Percentiles rank a stretch among this genome's conserved stretches.
Conservation (phyloP, 2,113 vertebrate genomes). For the Pantherophis guttatus region DNA sequence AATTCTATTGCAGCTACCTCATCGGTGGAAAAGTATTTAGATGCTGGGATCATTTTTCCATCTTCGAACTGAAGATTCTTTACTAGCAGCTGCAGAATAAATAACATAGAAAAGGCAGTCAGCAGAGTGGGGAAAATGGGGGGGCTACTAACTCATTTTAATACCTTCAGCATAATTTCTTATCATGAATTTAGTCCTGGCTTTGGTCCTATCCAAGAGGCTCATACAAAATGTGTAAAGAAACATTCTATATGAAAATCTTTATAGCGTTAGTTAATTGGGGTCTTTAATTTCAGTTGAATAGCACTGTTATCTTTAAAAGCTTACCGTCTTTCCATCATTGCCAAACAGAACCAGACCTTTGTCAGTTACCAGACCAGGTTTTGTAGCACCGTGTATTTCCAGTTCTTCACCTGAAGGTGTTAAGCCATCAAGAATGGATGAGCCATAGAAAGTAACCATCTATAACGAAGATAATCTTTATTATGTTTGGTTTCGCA, state of each 20-base stretch:
- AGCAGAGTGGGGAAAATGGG: not conserved
- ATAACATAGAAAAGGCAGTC: not conserved
- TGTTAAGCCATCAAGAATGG: constrained; percentile 69
- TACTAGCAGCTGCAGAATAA: constrained; percentile 70
- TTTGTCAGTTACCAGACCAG: constrained; percentile 82
- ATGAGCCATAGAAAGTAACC: constrained; percentile 84
- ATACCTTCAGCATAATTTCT: not conserved
- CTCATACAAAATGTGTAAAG: not conserved
- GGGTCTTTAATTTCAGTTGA: not conserved
- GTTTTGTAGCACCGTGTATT: constrained; percentile 76
- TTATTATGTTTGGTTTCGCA: not conserved
- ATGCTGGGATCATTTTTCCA: constrained; percentile 82
- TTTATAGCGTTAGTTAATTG: not conserved
- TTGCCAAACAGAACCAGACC: constrained; percentile 85
- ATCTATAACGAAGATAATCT: constrained; percentile 48
- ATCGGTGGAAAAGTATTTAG: constrained; percentile 76
- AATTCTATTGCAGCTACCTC: constrained; percentile 71
- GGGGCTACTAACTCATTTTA: not conserved
- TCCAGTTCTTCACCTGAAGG: constrained; percentile 79
- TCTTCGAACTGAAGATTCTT: constrained; percentile 80
- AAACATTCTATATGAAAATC: not conserved
- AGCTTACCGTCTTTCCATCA: constrained; percentile 84
- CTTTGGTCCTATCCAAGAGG: not conserved
- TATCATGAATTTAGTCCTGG: not conserved
- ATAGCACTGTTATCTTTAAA: not conserved